Percentiles rank a stretch among this genome's conserved stretches.
Evolutionary conservation across 2,797 vertebrate species (phyloP).

Genomic region (Ceryle rudis): DNA sequence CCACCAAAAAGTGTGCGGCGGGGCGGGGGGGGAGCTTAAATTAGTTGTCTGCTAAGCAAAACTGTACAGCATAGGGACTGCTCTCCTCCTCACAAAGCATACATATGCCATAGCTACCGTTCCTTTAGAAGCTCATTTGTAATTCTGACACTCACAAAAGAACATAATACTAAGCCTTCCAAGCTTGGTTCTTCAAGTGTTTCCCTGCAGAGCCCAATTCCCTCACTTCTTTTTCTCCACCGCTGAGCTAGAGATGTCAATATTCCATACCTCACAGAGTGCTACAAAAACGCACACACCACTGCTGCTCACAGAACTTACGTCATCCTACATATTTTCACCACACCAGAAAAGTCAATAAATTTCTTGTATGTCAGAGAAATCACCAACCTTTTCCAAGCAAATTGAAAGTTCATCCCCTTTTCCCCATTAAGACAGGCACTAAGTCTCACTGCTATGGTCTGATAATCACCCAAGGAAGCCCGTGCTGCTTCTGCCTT

Average conservation of each 20-base stretch:
- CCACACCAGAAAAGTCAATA: neutral
- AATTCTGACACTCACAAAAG: neutral
- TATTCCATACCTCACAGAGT: accelerated
- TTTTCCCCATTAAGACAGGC: accelerated
- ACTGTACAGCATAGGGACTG: neutral
- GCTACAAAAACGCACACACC: accelerated
- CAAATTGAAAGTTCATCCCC: neutral
- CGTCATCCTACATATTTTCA: neutral
- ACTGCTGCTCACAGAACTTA: neutral
- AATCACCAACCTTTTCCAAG: neutral
- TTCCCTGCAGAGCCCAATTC: neutral
- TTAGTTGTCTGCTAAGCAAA: conserved; percentile 16
- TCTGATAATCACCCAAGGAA: neutral
- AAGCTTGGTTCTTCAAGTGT: neutral
- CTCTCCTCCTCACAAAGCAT: neutral
- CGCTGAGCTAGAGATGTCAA: neutral
- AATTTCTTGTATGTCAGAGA: neutral
- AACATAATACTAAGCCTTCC: neutral
- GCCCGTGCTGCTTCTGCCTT: neutral
- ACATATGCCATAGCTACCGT: neutral
- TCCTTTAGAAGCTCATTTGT: neutral
- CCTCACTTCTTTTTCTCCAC: neutral
- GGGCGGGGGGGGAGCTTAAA: neutral
- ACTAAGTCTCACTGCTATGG: neutral
- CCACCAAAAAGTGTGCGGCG: neutral